Evolutionary conservation across 2,797 vertebrate genomes (phyloP), one percentile per base, ranked within the genome.

Genomic region (Craterocephalus amniculus): DNA sequence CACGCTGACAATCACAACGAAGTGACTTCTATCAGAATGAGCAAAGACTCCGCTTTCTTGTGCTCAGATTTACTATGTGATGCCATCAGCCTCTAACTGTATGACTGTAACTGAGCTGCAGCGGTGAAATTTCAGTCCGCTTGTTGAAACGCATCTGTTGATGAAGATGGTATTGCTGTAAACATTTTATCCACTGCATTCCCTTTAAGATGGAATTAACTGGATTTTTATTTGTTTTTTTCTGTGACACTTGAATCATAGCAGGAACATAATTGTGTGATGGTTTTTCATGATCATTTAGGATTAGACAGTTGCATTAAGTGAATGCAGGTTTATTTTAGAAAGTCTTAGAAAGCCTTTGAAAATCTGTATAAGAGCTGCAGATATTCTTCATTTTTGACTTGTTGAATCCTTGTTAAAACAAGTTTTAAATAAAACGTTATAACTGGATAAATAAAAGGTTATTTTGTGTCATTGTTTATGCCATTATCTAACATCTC

Each of bases 161-260:
- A 63, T 35, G 38, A 55, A 27, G 32, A 24, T 67, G 6, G 18
- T 58, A 12, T 59, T 29, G 43, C 71, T 48, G 9, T 79, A 11
- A 38, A 76, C 24, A 59, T 67, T 74, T 72, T 11, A 80, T 24
- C 35, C 35, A 79, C 20, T 73, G 62, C 87, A 89, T 92, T 88
- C 87, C 88, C 13, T 69, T 64, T n/a, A 35, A 59, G 56, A 35
- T 69, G 49, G 10, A 78, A 29, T 31, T 49, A 7, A 54, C 24
- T 72, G 69, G 14, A 75, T 66, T 57, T 66, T 63, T 36, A 20
- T 55, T 45, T 6, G n/a, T n/a, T 29, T 66, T 31, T 40, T 34
- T 34, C 52, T 75, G 16, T 2, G 49, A 79, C 51, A 82, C 77
- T 83, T 88, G 65, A 74, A 80, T 67, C 45, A 6, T 66, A n/a